Evolutionary conservation across 2,888 invertebrate species (phyloP), one percentile per base, ranked within the genome.

Genomic region (Xestia ashworthii): DNA sequence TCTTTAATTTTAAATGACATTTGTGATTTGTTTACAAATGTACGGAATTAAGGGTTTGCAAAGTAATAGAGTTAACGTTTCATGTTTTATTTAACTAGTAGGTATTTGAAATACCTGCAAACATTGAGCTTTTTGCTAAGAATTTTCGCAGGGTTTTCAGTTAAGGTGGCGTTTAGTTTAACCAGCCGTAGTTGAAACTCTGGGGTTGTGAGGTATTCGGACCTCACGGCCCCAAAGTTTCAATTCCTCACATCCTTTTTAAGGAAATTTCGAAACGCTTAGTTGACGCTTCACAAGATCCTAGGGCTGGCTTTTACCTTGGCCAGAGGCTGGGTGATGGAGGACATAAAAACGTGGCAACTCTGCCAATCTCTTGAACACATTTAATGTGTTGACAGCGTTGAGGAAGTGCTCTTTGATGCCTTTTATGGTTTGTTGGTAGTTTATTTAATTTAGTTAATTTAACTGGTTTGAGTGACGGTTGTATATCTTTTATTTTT

Each of bases 1-100:
- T 77, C 38, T 81, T 74, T 58, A 74, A 84, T 82, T 78, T 64
- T 19, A 78, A 77, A 76, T 71, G 41, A n/a, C 46, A 64, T 71
- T 81, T 48, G 44, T 70, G 72, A 73, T 75, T 73, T 62, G 44
- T 67, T 38, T 84, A 72, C 38, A 58, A 50, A 74, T 75, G 32
- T 48, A 38, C 1, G 9, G 14, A 46, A 58, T 73, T n/a, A 32
- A 2, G 22, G 12, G 5, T 14, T 65, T 8, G 8, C 3, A 38
- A 25, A 75, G 38, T 80, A 22, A 50, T n/a, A 22, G 9, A 6
- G 9, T 4, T 44, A 12, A n/a, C 11, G 32, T 25, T 22, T 25
- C 2, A 44, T 79, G 80, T 25, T 58, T 58, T 66, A 58, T 70
- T 71, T 6, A n/a, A n/a, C n/a, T n/a, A 48, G 16, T 6, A 32